Base-by-base conservation (phyloP, 2,113 vertebrate genomes). In the Xiphophorus maculatus region DNA sequence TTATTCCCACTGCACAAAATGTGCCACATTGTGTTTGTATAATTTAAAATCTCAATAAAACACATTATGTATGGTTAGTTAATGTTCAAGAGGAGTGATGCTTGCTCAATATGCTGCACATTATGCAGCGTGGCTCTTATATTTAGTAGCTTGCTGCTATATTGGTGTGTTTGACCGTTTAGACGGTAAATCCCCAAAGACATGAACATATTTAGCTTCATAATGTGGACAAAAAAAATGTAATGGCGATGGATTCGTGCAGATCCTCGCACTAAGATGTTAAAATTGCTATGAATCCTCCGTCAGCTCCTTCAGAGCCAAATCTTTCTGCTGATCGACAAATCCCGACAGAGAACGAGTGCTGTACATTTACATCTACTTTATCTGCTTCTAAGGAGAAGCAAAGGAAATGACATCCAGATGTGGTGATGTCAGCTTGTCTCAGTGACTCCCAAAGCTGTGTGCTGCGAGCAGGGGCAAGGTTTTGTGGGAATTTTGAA, bases 341-440 rank as follows among this genome's bases (percentile, higher is more conserved):
- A n/a, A 69, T 10, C 28, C 32, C 28, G 19, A 10, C 28, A 42
- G 32, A n/a, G 37, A 65, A 64, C 37, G 33, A 65, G 9, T 1
- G 4, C n/a, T 78, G 66, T 30, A 35, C 29, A 74, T 67, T 74
- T 63, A 76, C 63, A 25, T 68, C 69, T 64, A 40, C 81, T 73
- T 80, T 74, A 79, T 87, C 66, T 83, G 27, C 76, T 80, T 71
- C 79, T 1, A n/a, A 58, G 66, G 82, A 72, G 76, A 88, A 78
- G 33, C 63, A 64, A 67, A 72, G 70, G 68, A 84, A 90, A 93
- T 86, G 62, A 69, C 73, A 84, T 69, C 87, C 92, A 92, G 91
- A 93, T 93, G 92, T 87, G 89, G 75, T 92, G 90, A 93, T 90
- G 89, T 92, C 91, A 92, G 64, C 51, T 40, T 44, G n/a, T 69